Evolutionary conservation across 2,888 invertebrate genomes (phyloP), one percentile per base, ranked within the genome.

Genomic region (Pachycephus smyrnensis): DNA sequence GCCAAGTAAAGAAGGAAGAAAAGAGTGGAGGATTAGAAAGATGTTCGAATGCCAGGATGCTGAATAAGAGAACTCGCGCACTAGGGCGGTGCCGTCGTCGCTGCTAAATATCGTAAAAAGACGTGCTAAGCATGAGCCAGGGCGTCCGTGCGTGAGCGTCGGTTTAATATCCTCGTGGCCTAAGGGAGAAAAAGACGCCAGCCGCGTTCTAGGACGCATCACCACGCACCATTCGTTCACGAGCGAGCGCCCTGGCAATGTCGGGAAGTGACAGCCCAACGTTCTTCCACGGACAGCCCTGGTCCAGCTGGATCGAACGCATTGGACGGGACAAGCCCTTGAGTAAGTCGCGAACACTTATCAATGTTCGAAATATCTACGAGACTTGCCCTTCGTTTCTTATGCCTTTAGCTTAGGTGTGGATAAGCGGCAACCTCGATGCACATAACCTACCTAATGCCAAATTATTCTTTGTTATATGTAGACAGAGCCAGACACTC

Each of bases 181-280:
- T 9, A 55, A 55, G 55, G 40, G 55, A 55, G 23, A 55, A 40
- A 55, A 55, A 55, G 55, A 55, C 55, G 55, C 55, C 55, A 55
- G 55, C 55, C 55, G 40, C 40, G 55, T 55, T 55, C 55, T 55
- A 55, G 55, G 55, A 55, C 55, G 55, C 55, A 55, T 55, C 55
- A 55, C 55, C 55, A 55, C 31, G 33, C 73, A 32, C 35, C 74
- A 74, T 74, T 74, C 74, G 35, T 74, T 74, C 74, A 74, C 71
- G 33, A 36, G 73, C 73, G 74, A 73, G 79, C 77, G 79, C 78
- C 75, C 80, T 86, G 89, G 89, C 87, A 87, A 91, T 91, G 91
- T 91, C 91, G 88, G 91, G 91, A 88, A 90, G 91, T 89, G 91
- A 91, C 89, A 91, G 91, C 86, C 91, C 91, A 88, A 91, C 91